Conservation (phyloP, 2,888 invertebrate species). For the Diaphora mendica region DNA sequence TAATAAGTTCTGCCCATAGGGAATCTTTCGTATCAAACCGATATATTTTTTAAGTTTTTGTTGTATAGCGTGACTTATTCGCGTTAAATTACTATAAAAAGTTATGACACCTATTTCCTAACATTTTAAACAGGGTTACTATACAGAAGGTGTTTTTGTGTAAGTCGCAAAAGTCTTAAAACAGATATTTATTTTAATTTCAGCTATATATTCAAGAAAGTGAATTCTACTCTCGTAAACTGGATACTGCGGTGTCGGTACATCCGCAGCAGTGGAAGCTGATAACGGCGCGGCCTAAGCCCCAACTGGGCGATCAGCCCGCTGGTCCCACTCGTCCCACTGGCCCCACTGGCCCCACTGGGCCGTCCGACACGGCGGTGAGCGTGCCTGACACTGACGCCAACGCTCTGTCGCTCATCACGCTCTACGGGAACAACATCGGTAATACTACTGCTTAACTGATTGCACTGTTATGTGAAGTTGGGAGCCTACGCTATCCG, state of each 20-base stretch:
- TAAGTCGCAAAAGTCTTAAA: too few relatives aligned
- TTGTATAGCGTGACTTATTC: too few relatives aligned
- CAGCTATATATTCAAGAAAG: constrained; percentile 91
- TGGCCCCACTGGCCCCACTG: not conserved
- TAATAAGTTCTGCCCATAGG: too few relatives aligned
- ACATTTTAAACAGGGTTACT: too few relatives aligned
- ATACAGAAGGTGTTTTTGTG: too few relatives aligned
- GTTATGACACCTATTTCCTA: too few relatives aligned
- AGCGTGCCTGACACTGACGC: constrained; percentile 59
- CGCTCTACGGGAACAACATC: constrained; percentile 88
- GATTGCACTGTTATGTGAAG: not conserved
- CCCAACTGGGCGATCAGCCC: constrained; percentile 66
- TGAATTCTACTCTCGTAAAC: constrained; percentile 62
- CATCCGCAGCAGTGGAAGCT: constrained; percentile 91
- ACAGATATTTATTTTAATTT: not conserved
- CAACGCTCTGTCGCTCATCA: constrained; percentile 89
- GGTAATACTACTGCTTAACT: not conserved
- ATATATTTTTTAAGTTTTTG: not conserved
- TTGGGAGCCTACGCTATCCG: too few relatives aligned
- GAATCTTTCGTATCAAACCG: not conserved
- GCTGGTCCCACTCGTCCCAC: constrained; percentile 44
- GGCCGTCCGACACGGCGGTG: not conserved
- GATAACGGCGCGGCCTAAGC: constrained; percentile 86
- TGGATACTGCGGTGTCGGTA: constrained; percentile 65
- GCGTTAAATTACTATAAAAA: too few relatives aligned